Evolutionary conservation across 2,797 vertebrate genomes (phyloP).

Genomic region (Spinibarbus caldwelli): DNA sequence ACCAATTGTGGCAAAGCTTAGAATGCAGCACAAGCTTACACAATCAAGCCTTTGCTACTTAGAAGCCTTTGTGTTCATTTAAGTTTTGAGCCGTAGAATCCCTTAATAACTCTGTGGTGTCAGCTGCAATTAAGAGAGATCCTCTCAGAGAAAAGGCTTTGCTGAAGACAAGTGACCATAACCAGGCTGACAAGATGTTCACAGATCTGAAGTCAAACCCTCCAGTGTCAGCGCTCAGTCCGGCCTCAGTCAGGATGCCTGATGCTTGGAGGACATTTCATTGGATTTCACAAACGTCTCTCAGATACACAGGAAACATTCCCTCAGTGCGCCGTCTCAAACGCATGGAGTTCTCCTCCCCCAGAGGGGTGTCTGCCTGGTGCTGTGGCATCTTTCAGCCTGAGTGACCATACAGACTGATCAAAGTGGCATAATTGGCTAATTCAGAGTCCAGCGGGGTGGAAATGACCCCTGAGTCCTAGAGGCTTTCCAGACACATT

Average conservation of each 20-base stretch:
- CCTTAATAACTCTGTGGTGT: conserved; percentile 66
- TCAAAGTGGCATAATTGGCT: conserved; percentile 56
- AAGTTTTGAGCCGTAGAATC: conserved; percentile 38
- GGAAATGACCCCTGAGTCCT: conserved; percentile 54
- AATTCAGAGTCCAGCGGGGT: conserved; percentile 53
- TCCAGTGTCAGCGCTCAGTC: conserved; percentile 7
- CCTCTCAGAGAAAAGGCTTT: conserved; percentile 66
- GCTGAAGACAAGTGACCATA: conserved; percentile 61
- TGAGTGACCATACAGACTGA: conserved; percentile 51
- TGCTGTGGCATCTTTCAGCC: conserved; percentile 48
- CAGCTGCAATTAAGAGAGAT: conserved; percentile 73
- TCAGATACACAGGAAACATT: conserved; percentile 11
- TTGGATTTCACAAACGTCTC: conserved; percentile 9
- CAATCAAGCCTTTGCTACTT: neutral
- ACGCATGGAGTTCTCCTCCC: neutral
- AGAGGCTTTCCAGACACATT: conserved; percentile 44
- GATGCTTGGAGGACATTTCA: conserved; percentile 13
- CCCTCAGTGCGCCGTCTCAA: conserved; percentile 10
- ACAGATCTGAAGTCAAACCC: conserved; percentile 60
- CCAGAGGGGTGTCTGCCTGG: conserved; percentile 31
- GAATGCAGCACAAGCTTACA: neutral
- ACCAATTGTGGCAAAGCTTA: neutral
- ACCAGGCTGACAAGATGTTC: conserved; percentile 69
- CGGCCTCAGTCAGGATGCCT: neutral
- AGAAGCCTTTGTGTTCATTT: neutral